Evolutionary conservation across 2,888 invertebrate species (phyloP).

Genomic region (Drosophila heteroneura): DNA sequence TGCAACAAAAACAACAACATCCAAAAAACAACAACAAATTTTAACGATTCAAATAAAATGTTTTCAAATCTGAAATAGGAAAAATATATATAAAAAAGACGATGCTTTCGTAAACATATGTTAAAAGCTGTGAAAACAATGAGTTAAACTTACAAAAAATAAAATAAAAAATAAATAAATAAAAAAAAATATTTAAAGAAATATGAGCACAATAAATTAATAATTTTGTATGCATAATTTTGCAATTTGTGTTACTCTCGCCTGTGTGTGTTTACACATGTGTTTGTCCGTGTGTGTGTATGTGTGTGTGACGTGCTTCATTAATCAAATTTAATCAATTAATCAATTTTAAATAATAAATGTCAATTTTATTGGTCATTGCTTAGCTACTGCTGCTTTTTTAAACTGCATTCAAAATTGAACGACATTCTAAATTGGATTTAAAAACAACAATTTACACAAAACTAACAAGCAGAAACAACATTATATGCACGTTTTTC

Average conservation of each 20-base stretch:
- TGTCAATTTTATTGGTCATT: conserved; percentile 55
- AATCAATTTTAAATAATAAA: conserved; percentile 55
- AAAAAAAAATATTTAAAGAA: background rate
- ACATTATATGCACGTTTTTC: conserved; percentile 66
- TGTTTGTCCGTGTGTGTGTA: conserved; percentile 12
- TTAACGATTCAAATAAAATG: conserved; percentile 24
- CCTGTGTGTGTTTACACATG: background rate
- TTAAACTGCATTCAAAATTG: conserved; percentile 41
- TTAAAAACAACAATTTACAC: conserved; percentile 14
- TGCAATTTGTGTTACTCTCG: conserved; percentile 9
- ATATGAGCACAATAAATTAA: background rate
- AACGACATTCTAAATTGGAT: conserved; percentile 47
- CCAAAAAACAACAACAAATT: conserved; percentile 7
- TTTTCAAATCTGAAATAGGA: conserved; percentile 6
- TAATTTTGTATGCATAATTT: conserved; percentile 24
- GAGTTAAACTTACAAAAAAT: conserved; percentile 14
- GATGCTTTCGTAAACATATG: conserved; percentile 47
- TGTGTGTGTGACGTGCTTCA: conserved; percentile 24
- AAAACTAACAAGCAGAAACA: conserved; percentile 1
- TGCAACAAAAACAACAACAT: conserved; percentile 39
- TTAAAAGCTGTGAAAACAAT: conserved; percentile 63
- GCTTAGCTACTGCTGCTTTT: conserved; percentile 36
- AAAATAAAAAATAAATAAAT: conserved; percentile 20
- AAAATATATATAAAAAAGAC: conserved; percentile 5
- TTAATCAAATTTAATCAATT: conserved; percentile 59